Evolutionary conservation across 2,888 invertebrate genomes (phyloP), one percentile per base, ranked within the genome.

Genomic region (Bombylius discolor): DNA sequence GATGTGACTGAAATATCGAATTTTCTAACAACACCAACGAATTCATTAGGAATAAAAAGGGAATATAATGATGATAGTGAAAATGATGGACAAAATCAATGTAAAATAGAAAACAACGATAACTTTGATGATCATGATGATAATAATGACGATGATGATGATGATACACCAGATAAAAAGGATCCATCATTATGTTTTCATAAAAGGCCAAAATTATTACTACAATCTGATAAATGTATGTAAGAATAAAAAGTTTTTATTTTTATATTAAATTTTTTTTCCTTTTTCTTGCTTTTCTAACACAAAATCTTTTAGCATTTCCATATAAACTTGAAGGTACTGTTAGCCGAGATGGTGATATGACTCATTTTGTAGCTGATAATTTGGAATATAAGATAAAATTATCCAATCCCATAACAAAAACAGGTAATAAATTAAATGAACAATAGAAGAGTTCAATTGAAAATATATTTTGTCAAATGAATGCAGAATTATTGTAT

Each of bases 281-380:
- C 7, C 4, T 14, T 42, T 51, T 51, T 42, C 14, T 33, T 32
- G 12, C 50, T 49, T 52, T 51, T 47, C 56, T 49, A 42, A 44
- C 50, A 23, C 23, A 23, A 23, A 23, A 23, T 23, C n/a, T n/a
- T n/a, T n/a, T 56, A 68, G 69, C 66, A 13, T 68, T 78, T 68
- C 87, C 87, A 5, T 75, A 88, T 55, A 83, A 85, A 65, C 75
- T 88, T 56, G 89, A 89, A 68, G 90, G 93, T 0, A 86, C 85
- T 51, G 85, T 93, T 3, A 82, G 84, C 62, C 83, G 87, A 64
- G 89, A 91, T 66, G 92, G 92, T 5, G 67, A 68, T 62, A 89
- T 95, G 87, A 89, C 93, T n/a, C 85, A 91, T 65, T 95, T 91
- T 77, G 92, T 95, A 4, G 89, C 94, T 1, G 90, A 93, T 72